Evolutionary conservation across 2,797 vertebrate genomes (phyloP).

Genomic region (Enteromius thamalakanensis): DNA sequence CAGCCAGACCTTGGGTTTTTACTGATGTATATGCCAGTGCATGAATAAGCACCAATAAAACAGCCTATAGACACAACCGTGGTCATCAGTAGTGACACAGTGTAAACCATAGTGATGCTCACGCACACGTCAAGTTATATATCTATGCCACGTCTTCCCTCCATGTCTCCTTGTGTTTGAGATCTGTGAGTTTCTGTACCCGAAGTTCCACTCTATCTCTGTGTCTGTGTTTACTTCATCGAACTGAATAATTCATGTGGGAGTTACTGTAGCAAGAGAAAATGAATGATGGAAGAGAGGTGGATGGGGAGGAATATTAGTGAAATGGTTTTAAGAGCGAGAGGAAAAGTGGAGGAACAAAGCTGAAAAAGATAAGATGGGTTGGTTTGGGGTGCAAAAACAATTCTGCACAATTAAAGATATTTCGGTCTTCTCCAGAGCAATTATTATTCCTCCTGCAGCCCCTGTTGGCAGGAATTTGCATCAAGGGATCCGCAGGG

Average conservation of each 20-base stretch:
- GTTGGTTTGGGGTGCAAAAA: not conserved
- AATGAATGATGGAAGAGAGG: constrained; percentile 39
- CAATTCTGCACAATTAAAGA: not conserved
- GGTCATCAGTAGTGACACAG: too few species aligned
- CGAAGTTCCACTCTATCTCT: constrained; percentile 3
- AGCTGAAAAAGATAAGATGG: constrained; percentile 33
- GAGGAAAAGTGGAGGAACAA: constrained; percentile 1
- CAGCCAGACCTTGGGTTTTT: not conserved
- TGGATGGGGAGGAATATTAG: constrained; percentile 50
- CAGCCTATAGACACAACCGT: not conserved
- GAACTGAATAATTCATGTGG: constrained; percentile 76
- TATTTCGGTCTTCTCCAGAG: constrained; percentile 3
- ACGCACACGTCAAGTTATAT: not conserved
- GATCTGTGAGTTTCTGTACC: constrained; percentile 1
- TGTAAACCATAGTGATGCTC: not conserved
- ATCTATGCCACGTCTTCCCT: not conserved
- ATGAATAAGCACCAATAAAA: not conserved
- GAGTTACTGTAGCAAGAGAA: constrained; percentile 57
- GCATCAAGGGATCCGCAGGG: not conserved
- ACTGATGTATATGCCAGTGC: not conserved
- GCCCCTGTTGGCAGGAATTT: not conserved
- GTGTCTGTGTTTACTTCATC: constrained; percentile 61
- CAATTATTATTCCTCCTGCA: not conserved
- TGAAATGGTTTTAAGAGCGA: not conserved
- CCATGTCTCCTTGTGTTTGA: not conserved